Evolutionary conservation across 1,140 invertebrate species (phyloP).

Genomic region (Bilobella aurantiaca): DNA sequence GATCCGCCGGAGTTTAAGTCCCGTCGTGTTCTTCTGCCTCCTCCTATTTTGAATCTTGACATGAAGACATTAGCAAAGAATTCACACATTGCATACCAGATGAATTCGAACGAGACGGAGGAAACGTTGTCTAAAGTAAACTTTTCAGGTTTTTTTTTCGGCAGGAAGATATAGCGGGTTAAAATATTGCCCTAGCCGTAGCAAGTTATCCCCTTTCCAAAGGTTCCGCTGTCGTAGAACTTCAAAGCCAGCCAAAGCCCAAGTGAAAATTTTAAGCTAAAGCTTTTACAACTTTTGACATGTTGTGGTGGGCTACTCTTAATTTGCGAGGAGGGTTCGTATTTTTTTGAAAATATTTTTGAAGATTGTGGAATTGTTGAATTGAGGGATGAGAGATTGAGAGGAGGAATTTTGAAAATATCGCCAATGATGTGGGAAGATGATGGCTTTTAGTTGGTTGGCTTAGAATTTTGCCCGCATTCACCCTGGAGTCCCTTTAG

Average conservation of each 20-base stretch:
- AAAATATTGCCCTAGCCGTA: slow-evolving; percentile 1
- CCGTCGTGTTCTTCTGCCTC: slow-evolving; percentile 1
- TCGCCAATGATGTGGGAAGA: neutral
- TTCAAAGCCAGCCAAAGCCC: neutral
- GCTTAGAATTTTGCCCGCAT: too few species aligned
- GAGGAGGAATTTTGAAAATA: neutral
- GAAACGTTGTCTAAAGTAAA: neutral
- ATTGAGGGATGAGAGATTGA: neutral
- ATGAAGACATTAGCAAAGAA: slow-evolving; percentile 14
- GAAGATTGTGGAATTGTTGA: neutral
- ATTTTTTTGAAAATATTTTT: neutral
- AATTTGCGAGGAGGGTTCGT: neutral
- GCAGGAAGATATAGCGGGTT: neutral
- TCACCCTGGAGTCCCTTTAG: too few species aligned
- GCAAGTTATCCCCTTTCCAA: neutral
- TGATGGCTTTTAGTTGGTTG: too few species aligned
- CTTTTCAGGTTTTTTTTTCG: neutral
- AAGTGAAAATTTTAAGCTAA: neutral
- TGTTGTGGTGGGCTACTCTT: neutral
- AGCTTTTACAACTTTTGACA: neutral
- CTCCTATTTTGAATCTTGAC: neutral
- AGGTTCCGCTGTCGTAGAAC: slow-evolving; percentile 2
- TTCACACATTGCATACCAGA: slow-evolving; percentile 12
- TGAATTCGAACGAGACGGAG: slow-evolving; percentile 10
- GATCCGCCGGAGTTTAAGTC: too few species aligned